Evolutionary conservation across 2,113 vertebrate species (phyloP).

Genomic region (Carollia perspicillata): DNA sequence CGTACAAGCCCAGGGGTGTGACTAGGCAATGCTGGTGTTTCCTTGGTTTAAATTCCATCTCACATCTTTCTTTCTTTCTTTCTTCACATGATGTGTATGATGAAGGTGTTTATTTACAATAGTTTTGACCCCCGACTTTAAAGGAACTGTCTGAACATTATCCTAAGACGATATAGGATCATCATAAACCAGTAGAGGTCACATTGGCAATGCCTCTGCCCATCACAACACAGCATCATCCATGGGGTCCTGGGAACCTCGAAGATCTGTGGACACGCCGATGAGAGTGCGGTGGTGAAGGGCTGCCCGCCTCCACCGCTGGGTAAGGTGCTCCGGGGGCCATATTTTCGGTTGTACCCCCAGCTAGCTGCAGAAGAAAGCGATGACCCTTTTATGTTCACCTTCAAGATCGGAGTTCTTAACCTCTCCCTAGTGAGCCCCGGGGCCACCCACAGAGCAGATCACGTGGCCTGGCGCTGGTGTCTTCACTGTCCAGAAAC

Average conservation of each 20-base stretch:
- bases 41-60: not conserved
- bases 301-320: not conserved
- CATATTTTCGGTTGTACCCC: not conserved
- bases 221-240: too few species aligned
- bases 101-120: not conserved
- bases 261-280: too few species aligned
- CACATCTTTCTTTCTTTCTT: not conserved
- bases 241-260: fast-evolving
- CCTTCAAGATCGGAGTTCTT: not conserved
- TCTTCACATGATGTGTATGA: not conserved
- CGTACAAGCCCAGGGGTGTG: not conserved
- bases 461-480: not conserved
- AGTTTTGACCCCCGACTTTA: not conserved
- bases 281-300: not conserved
- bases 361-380: not conserved
- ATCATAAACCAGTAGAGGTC: not conserved
- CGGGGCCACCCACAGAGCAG: not conserved
- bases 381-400: not conserved
- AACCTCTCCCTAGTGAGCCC: not conserved
- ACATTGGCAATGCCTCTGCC: too few species aligned
- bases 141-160: not conserved
- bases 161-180: not conserved
- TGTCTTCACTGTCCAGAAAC: not conserved
- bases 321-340: not conserved
- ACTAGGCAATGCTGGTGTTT: not conserved